Evolutionary conservation across 2,797 vertebrate genomes (phyloP), one percentile per base, ranked within the genome.

Genomic region (Semotilus atromaculatus): DNA sequence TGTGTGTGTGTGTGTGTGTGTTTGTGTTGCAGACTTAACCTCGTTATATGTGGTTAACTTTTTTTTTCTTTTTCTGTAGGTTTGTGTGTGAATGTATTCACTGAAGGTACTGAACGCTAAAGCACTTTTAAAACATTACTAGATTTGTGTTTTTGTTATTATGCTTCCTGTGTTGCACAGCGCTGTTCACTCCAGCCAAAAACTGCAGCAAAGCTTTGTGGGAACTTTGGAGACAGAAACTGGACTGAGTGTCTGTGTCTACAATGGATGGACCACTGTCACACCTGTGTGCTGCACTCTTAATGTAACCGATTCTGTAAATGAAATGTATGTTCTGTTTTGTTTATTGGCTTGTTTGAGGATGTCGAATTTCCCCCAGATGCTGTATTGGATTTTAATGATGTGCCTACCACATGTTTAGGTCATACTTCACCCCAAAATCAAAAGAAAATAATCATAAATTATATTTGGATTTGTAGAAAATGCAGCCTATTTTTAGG

Each of bases 41-140:
- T 43, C 4, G 21, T 68, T 66, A 34, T 51, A 43, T 87, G 51
- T 75, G 45, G n/a, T 34, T 77, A 51, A 21, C 7, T 88, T 81
- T 68, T 71, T 43, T 45, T 48, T 68, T 71, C 11, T 45, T 48
- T 71, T 45, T 67, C 18, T 79, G 31, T 88, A 10, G 82, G 31
- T 78, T 19, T 79, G 64, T 81, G 26, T 80, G 79, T 92, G 93
- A 93, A 93, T 94, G 93, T 94, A 94, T 87, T 77, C 66, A 62
- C 91, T 88, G 91, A 93, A 89, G 90, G 91, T 93, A 93, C 91
- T 91, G 91, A 93, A 91, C 88, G 93, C 90, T 93, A 92, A 95
- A 95, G 93, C 94, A 95, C 94, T 95, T 96, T 91, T 94, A 90
- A 90, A 93, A 72, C 38, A 53, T 78, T 71, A 48, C 60, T 85